Percentiles rank a stretch among this genome's conserved stretches.
Evolutionary conservation across 2,797 vertebrate species (phyloP).

Genomic region (Myotis myotis): DNA sequence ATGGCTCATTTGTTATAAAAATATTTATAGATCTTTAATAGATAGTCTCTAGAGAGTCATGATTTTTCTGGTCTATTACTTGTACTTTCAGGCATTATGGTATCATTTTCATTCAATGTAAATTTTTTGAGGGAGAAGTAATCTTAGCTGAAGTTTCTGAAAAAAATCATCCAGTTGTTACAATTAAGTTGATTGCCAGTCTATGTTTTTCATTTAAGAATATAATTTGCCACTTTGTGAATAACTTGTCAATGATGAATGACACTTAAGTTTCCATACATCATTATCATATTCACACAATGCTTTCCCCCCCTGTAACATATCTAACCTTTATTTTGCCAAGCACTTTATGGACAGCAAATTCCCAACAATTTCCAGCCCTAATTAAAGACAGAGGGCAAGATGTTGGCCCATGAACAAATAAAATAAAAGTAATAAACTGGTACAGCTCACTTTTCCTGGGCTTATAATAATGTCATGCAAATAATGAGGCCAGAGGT

Average conservation of each 20-base stretch:
- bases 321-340: neutral
- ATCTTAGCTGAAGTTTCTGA: slow-evolving; percentile 61
- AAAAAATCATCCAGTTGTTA: slow-evolving; percentile 65
- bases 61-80: slow-evolving; percentile 55
- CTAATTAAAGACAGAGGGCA: neutral
- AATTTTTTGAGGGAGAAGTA: slow-evolving; percentile 58
- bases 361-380: neutral
- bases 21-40: slow-evolving; percentile 65
- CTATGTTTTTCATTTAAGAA: neutral
- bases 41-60: slow-evolving; percentile 7
- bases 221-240: slow-evolving; percentile 31
- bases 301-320: neutral
- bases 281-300: neutral
- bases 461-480: neutral
- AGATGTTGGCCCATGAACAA: neutral
- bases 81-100: slow-evolving; percentile 24
- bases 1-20: slow-evolving; percentile 53
- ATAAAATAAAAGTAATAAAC: neutral
- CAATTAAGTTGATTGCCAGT: slow-evolving; percentile 67
- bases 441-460: neutral
- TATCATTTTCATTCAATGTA: slow-evolving; percentile 72
- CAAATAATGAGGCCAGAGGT: neutral
- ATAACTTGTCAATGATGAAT: neutral
- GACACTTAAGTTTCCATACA: neutral
- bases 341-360: neutral